Conservation (phyloP, 2,797 vertebrate genomes). For the Sebastes matsubarae region DNA sequence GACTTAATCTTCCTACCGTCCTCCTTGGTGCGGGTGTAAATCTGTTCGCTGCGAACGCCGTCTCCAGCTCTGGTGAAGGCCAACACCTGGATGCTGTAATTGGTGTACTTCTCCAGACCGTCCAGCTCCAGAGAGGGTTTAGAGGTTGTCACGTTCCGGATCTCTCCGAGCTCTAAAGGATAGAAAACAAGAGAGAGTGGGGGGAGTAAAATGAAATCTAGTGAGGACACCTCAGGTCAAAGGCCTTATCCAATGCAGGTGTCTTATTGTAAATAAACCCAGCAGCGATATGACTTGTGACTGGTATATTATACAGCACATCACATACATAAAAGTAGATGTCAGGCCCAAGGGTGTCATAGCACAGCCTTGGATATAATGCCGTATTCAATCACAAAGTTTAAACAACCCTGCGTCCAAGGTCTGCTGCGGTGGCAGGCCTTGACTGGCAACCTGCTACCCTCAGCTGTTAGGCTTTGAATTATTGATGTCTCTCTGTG, state of each 20-base stretch:
- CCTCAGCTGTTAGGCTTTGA: slow-evolving; percentile 31
- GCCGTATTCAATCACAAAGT: slow-evolving; percentile 37
- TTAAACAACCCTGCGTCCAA: slow-evolving; percentile 22
- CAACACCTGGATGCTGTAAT: slow-evolving; percentile 98
- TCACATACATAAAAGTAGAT: slow-evolving; percentile 11
- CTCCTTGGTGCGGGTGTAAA: slow-evolving; percentile 96
- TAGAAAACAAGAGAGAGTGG: neutral
- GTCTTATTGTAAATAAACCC: neutral
- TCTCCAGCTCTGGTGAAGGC: slow-evolving; percentile 96
- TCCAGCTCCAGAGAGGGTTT: slow-evolving; percentile 94
- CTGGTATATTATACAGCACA: slow-evolving; percentile 5
- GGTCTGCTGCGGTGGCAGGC: slow-evolving; percentile 15
- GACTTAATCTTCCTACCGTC: slow-evolving; percentile 83
- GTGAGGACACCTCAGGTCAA: neutral
- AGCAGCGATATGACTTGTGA: neutral
- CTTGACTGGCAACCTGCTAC: slow-evolving; percentile 29
- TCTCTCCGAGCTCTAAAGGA: slow-evolving; percentile 91
- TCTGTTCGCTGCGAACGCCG: slow-evolving; percentile 94
- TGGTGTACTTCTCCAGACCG: slow-evolving; percentile 96
- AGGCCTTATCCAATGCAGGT: neutral
- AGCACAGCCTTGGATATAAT: slow-evolving; percentile 28
- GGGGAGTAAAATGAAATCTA: neutral
- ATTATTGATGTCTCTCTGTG: slow-evolving; percentile 34
- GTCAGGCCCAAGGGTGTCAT: neutral
- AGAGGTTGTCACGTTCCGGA: slow-evolving; percentile 93